phyloP scores from a whole-genome alignment of 1,140 invertebrate genomes.

The Trichoplusia ni region DNA sequence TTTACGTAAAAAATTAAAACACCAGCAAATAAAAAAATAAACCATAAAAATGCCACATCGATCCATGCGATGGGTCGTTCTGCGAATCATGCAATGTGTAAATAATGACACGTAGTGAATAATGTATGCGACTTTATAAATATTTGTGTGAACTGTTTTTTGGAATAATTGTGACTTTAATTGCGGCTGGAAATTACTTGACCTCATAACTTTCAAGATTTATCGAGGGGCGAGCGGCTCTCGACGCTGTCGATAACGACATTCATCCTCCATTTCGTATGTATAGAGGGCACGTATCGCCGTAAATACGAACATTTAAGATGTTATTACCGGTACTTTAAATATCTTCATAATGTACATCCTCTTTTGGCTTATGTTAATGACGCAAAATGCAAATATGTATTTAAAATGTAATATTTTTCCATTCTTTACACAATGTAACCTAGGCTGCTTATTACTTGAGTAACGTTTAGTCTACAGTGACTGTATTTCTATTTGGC shows the following conservation, averaged over 20 bases:
- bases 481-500: too few species aligned
- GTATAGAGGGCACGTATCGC: too few species aligned
- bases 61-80: conserved; percentile 46
- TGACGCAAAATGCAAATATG: too few species aligned
- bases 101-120: conserved; percentile 40
- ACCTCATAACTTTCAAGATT: conserved; percentile 28
- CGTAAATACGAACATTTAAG: too few species aligned
- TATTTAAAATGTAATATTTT: too few species aligned
- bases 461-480: too few species aligned
- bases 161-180: conserved; percentile 25
- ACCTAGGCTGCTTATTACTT: too few species aligned
- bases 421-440: too few species aligned
- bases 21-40: conserved; percentile 36
- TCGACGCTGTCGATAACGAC: background rate
- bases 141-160: conserved; percentile 27
- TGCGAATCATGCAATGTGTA: conserved; percentile 44
- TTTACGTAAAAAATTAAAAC: conserved; percentile 26
- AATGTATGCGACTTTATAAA: conserved; percentile 15
- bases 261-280: too few species aligned
- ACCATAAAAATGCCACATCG: conserved; percentile 41
- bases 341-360: too few species aligned
- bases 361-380: too few species aligned
- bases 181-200: conserved; percentile 29
- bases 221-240: conserved; percentile 11
- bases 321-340: too few species aligned